These are phyloP conservation scores for Marronus borbonicus DNA, from an alignment of 2,888 invertebrate genomes.

Conservation along the genomic window DNA sequence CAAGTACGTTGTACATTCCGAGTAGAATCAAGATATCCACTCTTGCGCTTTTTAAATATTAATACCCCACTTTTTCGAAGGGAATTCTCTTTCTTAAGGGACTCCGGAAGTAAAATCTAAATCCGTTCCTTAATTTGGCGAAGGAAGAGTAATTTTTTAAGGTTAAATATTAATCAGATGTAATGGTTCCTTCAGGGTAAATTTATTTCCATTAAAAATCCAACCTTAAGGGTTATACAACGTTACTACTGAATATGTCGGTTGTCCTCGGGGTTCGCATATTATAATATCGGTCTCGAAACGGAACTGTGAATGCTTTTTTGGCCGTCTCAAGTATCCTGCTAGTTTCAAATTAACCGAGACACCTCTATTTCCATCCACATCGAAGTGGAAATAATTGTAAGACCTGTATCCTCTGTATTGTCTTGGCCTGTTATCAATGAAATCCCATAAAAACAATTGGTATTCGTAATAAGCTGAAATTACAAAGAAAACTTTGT, in stretches of 20 bases:
- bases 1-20: constrained; percentile 47
- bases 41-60: background rate
- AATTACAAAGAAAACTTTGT: background rate
- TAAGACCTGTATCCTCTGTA: background rate
- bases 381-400: constrained; percentile 6
- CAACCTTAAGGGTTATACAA: too few relatives aligned
- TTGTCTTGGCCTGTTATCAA: background rate
- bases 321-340: background rate
- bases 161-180: constrained; percentile 2
- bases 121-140: background rate
- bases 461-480: constrained; percentile 5
- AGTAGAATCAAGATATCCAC: background rate
- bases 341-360: background rate
- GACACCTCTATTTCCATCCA: background rate
- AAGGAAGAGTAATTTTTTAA: background rate
- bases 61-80: background rate
- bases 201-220: too few relatives aligned
- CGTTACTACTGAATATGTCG: background rate
- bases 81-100: too few relatives aligned
- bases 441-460: background rate
- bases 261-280: background rate
- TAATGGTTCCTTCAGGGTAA: background rate
- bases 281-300: background rate
- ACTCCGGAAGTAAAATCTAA: background rate
- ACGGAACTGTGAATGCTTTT: background rate